phyloP scores from a whole-genome alignment of 2,888 invertebrate genomes.

The Gryllus longicercus region DNA sequence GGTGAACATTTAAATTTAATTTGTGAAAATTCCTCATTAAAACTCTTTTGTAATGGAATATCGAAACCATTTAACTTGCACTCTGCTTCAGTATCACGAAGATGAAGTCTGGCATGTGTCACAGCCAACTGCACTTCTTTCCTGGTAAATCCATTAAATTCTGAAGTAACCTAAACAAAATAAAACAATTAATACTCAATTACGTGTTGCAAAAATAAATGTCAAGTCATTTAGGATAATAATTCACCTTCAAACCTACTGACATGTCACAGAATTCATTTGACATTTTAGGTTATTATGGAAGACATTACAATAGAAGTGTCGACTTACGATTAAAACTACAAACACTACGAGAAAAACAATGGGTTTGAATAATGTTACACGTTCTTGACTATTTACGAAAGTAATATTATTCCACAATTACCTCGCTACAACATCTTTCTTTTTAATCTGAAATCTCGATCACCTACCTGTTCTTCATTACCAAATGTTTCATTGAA shows the following conservation, averaged over 20 bases:
- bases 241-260: neutral
- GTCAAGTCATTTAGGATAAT: too few species aligned
- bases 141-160: slow-evolving; percentile 47
- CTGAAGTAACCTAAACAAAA: slow-evolving; percentile 44
- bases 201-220: too few species aligned
- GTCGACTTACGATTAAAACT: neutral
- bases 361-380: too few species aligned
- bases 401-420: too few species aligned
- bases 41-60: slow-evolving; percentile 22
- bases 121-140: slow-evolving; percentile 37
- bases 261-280: neutral
- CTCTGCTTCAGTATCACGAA: slow-evolving; percentile 36
- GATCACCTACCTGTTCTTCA: slow-evolving; percentile 46
- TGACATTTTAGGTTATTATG: slow-evolving; percentile 8
- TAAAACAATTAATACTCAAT: slow-evolving; percentile 7
- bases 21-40: slow-evolving; percentile 30
- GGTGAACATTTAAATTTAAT: slow-evolving; percentile 20
- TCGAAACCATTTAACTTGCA: slow-evolving; percentile 33
- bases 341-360: too few species aligned
- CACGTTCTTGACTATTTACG: too few species aligned
- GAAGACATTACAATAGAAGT: neutral
- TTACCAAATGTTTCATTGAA: slow-evolving; percentile 47
- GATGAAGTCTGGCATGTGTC: slow-evolving; percentile 33
- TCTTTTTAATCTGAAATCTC: neutral
- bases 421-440: too few species aligned